Evolutionary conservation across 2,888 invertebrate genomes (phyloP).

Genomic region (Caenorhabditis plicata): DNA sequence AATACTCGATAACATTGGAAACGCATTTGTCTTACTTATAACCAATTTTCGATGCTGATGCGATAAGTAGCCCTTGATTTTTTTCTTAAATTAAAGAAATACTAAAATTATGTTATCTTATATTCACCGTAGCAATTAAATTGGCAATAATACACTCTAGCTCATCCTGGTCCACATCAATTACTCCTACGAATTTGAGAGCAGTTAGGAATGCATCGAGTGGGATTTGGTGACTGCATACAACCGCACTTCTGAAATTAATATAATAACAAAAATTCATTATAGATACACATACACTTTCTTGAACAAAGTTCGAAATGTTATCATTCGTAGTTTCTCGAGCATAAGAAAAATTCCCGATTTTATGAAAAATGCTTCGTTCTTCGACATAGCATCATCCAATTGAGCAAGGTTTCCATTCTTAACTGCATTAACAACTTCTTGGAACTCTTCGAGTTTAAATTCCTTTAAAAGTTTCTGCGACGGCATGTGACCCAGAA

Average conservation of each 20-base stretch:
- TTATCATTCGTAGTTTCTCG: conserved; percentile 90
- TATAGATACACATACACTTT: conserved; percentile 73
- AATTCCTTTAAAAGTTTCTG: conserved; percentile 81
- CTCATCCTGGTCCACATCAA: conserved; percentile 87
- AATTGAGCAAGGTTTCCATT: conserved; percentile 78
- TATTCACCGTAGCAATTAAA: conserved; percentile 79
- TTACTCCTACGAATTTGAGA: conserved; percentile 78
- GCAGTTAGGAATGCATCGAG: conserved; percentile 82
- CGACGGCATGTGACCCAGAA: conserved; percentile 91
- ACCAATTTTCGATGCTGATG: conserved; percentile 95
- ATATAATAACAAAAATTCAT: not conserved
- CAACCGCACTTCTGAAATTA: conserved; percentile 66
- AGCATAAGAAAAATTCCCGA: conserved; percentile 96
- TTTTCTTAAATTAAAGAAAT: conserved; percentile 71
- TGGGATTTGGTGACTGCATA: conserved; percentile 79
- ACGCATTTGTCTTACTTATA: conserved; percentile 88
- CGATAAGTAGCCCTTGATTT: conserved; percentile 96
- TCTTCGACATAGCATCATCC: conserved; percentile 70
- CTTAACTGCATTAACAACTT: conserved; percentile 67
- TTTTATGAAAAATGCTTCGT: conserved; percentile 88
- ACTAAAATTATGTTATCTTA: not conserved
- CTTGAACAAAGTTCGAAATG: conserved; percentile 91
- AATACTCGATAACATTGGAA: conserved; percentile 73
- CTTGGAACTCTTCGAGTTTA: conserved; percentile 85
- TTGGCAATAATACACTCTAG: conserved; percentile 94